A percentile compares a stretch with the other conserved stretches of the same genome.
Conservation (phyloP, 2,797 vertebrate species). For the Eospalax fontanierii region DNA sequence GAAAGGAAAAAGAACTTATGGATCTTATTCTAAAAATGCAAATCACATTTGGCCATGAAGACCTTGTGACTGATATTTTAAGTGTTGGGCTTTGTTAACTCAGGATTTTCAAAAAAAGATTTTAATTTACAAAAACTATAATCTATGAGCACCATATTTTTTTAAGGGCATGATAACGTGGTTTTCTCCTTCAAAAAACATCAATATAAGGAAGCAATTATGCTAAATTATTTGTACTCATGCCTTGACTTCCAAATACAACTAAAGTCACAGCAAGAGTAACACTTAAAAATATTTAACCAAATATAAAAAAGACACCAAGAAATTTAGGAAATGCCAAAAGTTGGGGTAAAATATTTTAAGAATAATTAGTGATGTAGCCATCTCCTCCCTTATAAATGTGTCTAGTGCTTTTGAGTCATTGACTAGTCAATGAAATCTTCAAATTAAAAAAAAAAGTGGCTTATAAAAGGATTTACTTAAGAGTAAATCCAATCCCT, state of each 20-base stretch:
- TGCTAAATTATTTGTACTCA: constrained; percentile 61
- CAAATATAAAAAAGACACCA: constrained; percentile 54
- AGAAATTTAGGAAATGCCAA: constrained; percentile 37
- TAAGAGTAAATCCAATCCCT: constrained; percentile 32
- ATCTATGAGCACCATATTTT: constrained; percentile 65
- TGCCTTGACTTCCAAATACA: constrained; percentile 51
- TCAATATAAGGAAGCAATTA: constrained; percentile 60
- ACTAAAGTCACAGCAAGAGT: constrained; percentile 56
- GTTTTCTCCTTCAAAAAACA: constrained; percentile 37
- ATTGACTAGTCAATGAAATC: constrained; percentile 46
- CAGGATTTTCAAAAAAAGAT: constrained; percentile 69
- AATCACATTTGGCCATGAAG: constrained; percentile 85
- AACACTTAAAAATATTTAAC: constrained; percentile 65
- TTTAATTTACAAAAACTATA: too few species aligned
- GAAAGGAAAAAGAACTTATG: constrained; percentile 88
- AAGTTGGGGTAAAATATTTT: constrained; percentile 4
- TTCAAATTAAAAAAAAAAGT: constrained; percentile 66
- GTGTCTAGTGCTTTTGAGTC: constrained; percentile 26
- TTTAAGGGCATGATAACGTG: constrained; percentile 56
- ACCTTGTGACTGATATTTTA: constrained; percentile 80
- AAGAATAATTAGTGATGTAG: constrained; percentile 50
- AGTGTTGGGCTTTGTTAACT: constrained; percentile 72
- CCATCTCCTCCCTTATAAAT: neutral
- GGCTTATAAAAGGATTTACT: constrained; percentile 4
- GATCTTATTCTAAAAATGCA: constrained; percentile 84